phyloP scores from a whole-genome alignment of 2,113 vertebrate species.

The Cynoglossus semilaevis region DNA sequence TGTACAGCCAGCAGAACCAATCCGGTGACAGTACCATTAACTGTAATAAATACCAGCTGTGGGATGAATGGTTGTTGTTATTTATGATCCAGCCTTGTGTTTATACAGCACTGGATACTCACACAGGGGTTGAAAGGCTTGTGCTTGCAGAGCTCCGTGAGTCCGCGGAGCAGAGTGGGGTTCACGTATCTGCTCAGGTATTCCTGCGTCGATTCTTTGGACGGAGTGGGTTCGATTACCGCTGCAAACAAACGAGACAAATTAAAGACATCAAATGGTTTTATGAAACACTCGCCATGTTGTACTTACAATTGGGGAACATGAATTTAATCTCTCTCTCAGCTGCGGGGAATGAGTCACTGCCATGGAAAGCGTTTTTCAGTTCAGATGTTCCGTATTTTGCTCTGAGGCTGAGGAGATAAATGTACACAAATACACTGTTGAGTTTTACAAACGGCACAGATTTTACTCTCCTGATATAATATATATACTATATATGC shows the following conservation, averaged over 20 bases:
- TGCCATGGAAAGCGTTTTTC: constrained; percentile 90
- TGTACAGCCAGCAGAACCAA: not conserved
- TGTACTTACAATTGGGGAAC: constrained; percentile 78
- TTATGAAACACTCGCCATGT: not conserved
- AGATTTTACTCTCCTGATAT: too few species aligned
- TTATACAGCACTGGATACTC: constrained; percentile 2
- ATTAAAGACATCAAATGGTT: not conserved
- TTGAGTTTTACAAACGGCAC: too few species aligned
- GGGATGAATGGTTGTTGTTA: not conserved
- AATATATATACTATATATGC: too few species aligned
- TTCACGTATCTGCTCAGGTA: constrained; percentile 84
- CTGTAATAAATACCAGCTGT: not conserved
- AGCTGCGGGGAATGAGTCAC: constrained; percentile 79
- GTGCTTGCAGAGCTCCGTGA: constrained; percentile 87
- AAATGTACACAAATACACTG: not conserved
- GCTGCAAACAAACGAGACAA: constrained; percentile 4
- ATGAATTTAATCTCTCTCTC: constrained; percentile 90
- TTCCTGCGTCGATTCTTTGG: constrained; percentile 78
- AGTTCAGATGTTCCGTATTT: constrained; percentile 89
- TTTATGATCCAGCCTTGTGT: not conserved
- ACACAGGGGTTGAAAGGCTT: constrained; percentile 89
- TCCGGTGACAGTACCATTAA: not conserved
- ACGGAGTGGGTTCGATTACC: constrained; percentile 80
- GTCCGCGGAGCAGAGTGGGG: constrained; percentile 84
- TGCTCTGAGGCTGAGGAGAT: constrained; percentile 76